Conservation (phyloP, 2,113 vertebrate genomes). For the Platysternon megacephalum region DNA sequence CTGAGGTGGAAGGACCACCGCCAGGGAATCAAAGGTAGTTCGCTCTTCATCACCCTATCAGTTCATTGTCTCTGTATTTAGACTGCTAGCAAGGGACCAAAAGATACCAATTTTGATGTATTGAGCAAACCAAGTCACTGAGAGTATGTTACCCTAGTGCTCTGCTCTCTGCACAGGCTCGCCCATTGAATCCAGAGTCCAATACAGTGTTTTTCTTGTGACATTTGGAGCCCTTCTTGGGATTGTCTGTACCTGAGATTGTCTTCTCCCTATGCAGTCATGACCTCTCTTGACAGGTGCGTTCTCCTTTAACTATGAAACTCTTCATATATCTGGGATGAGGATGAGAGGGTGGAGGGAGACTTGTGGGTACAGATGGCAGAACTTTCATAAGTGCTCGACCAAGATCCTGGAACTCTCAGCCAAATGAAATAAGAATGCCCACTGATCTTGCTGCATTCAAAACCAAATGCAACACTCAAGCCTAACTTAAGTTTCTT, state of each 20-base stretch:
- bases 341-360: neutral
- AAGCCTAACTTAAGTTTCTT: neutral
- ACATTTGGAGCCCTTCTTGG: neutral
- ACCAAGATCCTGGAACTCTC: neutral
- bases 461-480: neutral
- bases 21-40: neutral
- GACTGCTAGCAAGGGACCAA: rapidly evolving
- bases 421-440: neutral
- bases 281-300: neutral
- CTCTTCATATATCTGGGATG: neutral
- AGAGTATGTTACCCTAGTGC: rapidly evolving
- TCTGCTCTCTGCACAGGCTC: rapidly evolving
- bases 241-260: too few relatives aligned
- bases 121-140: rapidly evolving
- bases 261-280: neutral
- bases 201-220: rapidly evolving
- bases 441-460: neutral
- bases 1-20: neutral
- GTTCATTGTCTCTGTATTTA: neutral
- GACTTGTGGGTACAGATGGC: neutral
- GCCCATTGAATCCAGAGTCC: neutral
- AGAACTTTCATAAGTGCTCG: rapidly evolving
- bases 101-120: neutral
- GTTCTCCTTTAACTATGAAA: neutral
- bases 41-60: neutral